Base-by-base conservation (phyloP, 1,140 invertebrate genomes). In the Bombus picipes region DNA sequence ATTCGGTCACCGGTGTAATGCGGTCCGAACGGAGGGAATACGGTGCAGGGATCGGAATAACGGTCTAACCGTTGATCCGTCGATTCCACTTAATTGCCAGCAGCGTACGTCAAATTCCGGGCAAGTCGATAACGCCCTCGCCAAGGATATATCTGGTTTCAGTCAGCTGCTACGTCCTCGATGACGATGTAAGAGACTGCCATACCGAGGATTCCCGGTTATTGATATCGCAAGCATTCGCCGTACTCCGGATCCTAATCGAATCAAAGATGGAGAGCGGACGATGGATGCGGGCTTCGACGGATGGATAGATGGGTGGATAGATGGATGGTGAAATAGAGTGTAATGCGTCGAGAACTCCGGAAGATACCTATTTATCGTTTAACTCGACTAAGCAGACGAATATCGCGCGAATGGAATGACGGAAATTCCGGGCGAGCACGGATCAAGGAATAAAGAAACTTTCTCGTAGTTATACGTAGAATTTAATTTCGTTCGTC, bases 61-160 rank as follows among this genome's bases (percentile, higher is more conserved):
- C 75, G 1, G 78, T 32, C 13, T 65, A 59, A 66, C 62, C 62
- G 73, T 34, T 32, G 25, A 18, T n/a, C 59, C 57, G 74, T 78
- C 87, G 83, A 81, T 89, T 89, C 81, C 65, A 86, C 88, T 89
- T 89, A 89, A 88, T 89, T 89, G 85, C 79, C 18, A 43, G 85
- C 66, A 81, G 81, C 88, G 88, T 89, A 80, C 73, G 83, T 65
- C 70, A 75, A 75, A 77, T 86, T 89, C 88, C 75, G 68, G 79
- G 65, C 88, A 75, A 81, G 77, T 78, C 78, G 79, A 88, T 88
- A 88, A 89, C 85, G 75, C 85, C 71, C 37, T 62, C 25, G 41
- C 70, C 74, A 75, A 78, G 43, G 88, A 81, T 89, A 83, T 87
- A 75, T 71, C 76, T 68, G 76, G 34, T 71, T 66, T 77, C 84